Conservation (phyloP, 1,140 invertebrate genomes). For the Cecropterus lyciades region DNA sequence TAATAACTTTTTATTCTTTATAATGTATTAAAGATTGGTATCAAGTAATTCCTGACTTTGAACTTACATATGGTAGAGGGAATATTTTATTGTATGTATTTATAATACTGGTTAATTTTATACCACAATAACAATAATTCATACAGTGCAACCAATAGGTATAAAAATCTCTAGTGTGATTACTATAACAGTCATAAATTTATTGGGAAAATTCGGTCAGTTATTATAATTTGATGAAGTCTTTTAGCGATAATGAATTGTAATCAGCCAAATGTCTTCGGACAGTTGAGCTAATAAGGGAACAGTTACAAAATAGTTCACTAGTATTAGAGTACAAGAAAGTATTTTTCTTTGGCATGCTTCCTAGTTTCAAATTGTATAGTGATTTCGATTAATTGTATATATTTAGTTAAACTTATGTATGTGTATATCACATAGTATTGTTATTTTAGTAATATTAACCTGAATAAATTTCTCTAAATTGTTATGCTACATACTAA, state of each 20-base stretch:
- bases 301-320: too few relatives aligned
- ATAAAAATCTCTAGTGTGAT: too few relatives aligned
- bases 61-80: neutral
- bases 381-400: neutral
- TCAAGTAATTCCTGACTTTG: conserved; percentile 39
- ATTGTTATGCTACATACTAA: neutral
- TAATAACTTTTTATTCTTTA: conserved; percentile 57
- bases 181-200: too few relatives aligned
- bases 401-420: neutral
- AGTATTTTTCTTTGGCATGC: too few relatives aligned
- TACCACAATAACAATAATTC: neutral
- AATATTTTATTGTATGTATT: neutral
- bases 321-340: too few relatives aligned
- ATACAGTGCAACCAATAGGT: too few relatives aligned
- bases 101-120: neutral
- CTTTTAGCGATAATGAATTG: too few relatives aligned
- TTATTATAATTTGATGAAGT: too few relatives aligned
- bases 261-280: too few relatives aligned
- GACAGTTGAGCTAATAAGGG: too few relatives aligned
- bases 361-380: too few relatives aligned
- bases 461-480: neutral
- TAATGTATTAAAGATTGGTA: conserved; percentile 66
- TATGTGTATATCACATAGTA: neutral
- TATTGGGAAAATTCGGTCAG: too few relatives aligned
- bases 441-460: neutral